Conservation (phyloP, 2,888 invertebrate species). For the Cheilosia variabilis region DNA sequence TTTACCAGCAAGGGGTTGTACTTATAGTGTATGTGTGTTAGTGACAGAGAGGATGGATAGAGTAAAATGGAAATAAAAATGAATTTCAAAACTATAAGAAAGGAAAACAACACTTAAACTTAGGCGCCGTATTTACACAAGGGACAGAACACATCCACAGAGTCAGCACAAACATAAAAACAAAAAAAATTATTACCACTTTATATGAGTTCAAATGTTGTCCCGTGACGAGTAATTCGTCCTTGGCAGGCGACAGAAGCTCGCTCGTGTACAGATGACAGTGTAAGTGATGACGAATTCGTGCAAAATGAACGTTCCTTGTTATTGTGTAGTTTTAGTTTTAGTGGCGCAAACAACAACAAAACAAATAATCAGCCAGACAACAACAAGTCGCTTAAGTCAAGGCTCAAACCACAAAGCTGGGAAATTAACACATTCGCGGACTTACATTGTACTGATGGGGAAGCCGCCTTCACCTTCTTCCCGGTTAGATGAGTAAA, state of each 20-base stretch:
- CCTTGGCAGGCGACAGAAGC: constrained; percentile 22
- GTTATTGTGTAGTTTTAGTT: constrained; percentile 15
- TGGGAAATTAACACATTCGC: constrained; percentile 35
- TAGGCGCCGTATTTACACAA: constrained; percentile 34
- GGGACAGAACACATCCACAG: constrained; percentile 15
- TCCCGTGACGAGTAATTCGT: constrained; percentile 24
- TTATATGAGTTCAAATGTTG: constrained; percentile 46
- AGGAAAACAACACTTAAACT: constrained; percentile 23
- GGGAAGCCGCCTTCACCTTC: not conserved
- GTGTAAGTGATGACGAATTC: constrained; percentile 28
- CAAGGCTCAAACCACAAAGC: constrained; percentile 55
- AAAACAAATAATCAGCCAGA: constrained; percentile 32
- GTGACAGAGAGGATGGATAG: constrained; percentile 48
- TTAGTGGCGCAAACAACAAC: constrained; percentile 24
- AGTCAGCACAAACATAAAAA: constrained; percentile 16
- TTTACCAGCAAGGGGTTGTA: constrained; percentile 23
- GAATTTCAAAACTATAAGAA: constrained; percentile 17
- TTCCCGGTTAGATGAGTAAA: constrained; percentile 8
- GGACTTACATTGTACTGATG: constrained; percentile 40
- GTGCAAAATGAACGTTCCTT: constrained; percentile 29
- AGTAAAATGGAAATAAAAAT: constrained; percentile 14
- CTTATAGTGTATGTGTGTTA: constrained; percentile 36
- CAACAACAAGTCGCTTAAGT: constrained; percentile 43
- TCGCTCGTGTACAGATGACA: constrained; percentile 23
- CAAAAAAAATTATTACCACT: constrained; percentile 24